Conservation (phyloP, 1,140 invertebrate genomes). For the Caenorhabditis remanei region DNA sequence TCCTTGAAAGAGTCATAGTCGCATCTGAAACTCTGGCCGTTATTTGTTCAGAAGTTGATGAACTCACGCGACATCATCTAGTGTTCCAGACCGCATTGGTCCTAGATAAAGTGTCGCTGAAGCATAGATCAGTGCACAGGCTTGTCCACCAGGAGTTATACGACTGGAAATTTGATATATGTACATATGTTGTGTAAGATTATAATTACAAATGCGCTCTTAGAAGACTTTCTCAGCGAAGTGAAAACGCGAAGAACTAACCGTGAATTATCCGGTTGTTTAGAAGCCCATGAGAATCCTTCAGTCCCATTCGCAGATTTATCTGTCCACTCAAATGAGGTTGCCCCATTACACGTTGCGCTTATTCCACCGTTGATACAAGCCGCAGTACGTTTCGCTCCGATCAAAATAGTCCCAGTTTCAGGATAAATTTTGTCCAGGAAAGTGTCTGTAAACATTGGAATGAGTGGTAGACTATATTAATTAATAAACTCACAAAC, state of each 20-base stretch:
- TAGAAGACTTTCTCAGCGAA: too few relatives aligned
- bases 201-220: neutral
- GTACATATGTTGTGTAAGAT: neutral
- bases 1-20: neutral
- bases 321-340: neutral
- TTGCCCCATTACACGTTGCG: neutral
- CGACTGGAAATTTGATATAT: neutral
- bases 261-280: conserved; percentile 1
- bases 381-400: neutral
- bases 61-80: too few relatives aligned
- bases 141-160: too few relatives aligned
- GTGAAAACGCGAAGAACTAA: too few relatives aligned
- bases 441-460: neutral
- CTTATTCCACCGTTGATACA: neutral
- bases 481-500: neutral
- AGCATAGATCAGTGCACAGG: too few relatives aligned
- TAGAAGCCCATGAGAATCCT: neutral
- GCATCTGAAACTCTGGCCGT: neutral
- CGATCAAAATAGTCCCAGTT: neutral
- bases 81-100: too few relatives aligned
- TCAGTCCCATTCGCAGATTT: neutral
- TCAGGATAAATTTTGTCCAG: neutral
- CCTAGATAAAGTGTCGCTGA: too few relatives aligned
- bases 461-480: neutral
- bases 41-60: neutral